Evolutionary conservation across 2,888 invertebrate genomes (phyloP), one percentile per base, ranked within the genome.

Genomic region (Adelphocoris suturalis): DNA sequence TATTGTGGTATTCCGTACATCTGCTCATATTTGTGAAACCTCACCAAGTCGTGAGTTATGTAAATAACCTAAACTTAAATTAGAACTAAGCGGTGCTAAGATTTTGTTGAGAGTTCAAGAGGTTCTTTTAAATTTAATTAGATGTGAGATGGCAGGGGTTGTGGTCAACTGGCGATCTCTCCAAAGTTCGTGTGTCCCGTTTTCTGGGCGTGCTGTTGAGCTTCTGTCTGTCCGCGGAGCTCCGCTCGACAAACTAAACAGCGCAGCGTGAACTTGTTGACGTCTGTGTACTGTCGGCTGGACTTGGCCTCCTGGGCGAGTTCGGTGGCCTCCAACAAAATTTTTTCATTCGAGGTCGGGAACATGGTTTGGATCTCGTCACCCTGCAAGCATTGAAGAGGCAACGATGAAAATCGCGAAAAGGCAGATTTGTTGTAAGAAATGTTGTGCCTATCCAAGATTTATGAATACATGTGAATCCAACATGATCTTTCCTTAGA

Each of bases 261-360:
- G 91, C 96, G 96, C 16, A 99, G 94, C 0, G 96, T 96, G 92
- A 98, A 98, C 92, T 97, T 97, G 93, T 97, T 95, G 7, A 98
- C 95, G 94, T 99, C 98, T 0, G 98, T 99, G 93, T 96, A 99
- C 93, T 98, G 98, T 91, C 97, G 95, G 91, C 97, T 97, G 0
- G 97, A 96, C 93, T 97, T 97, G 0, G 98, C 98, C 94, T 98
- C 98, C 89, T 95, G 94, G 0, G 98, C 98, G 84, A 99, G 93
- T 92, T 97, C 97, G 92, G 97, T 95, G 0, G 98, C 99, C 93
- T 97, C 96, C 88, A 95, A 94, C 91, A 97, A 95, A 23, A 98
- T 95, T 16, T 94, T 94, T 91, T 95, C 94, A 93, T 98, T 97
- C 92, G 95, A 95, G 0, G 95, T 94, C 0, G 96, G 96, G 93